Conservation (phyloP, 1,140 invertebrate genomes). For the Bradysia coprophila region DNA sequence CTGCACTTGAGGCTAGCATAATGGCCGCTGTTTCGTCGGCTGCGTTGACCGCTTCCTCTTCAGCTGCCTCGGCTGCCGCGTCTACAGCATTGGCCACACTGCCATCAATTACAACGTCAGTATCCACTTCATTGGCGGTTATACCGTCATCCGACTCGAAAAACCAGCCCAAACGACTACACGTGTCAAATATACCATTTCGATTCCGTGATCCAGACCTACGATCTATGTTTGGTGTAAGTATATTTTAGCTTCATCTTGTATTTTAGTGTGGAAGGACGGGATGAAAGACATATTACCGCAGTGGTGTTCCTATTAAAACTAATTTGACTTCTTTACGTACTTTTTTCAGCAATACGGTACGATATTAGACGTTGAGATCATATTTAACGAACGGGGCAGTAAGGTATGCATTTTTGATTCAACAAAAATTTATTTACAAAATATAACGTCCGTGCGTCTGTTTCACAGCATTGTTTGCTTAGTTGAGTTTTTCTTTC, state of each 20-base stretch:
- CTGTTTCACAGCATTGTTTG: no score
- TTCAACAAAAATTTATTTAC: background rate
- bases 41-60: background rate
- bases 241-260: conserved; percentile 21
- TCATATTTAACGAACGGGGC: conserved; percentile 98
- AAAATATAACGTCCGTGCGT: no score
- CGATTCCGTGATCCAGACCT: conserved; percentile 95
- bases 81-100: background rate
- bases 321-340: conserved; percentile 9
- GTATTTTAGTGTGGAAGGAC: no score
- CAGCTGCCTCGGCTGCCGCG: background rate
- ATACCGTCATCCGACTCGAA: conserved; percentile 21
- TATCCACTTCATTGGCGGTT: background rate
- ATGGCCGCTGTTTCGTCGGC: background rate
- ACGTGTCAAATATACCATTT: conserved; percentile 98
- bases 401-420: conserved; percentile 91
- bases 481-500: no score
- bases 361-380: conserved; percentile 95
- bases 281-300: no score
- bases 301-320: conserved; percentile 10
- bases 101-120: background rate
- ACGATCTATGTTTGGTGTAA: conserved; percentile 93
- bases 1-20: background rate
- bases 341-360: conserved; percentile 86
- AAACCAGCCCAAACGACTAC: conserved; percentile 67